Conservation (phyloP, 2,797 vertebrate genomes). For the Sebastes ruberrimus region DNA sequence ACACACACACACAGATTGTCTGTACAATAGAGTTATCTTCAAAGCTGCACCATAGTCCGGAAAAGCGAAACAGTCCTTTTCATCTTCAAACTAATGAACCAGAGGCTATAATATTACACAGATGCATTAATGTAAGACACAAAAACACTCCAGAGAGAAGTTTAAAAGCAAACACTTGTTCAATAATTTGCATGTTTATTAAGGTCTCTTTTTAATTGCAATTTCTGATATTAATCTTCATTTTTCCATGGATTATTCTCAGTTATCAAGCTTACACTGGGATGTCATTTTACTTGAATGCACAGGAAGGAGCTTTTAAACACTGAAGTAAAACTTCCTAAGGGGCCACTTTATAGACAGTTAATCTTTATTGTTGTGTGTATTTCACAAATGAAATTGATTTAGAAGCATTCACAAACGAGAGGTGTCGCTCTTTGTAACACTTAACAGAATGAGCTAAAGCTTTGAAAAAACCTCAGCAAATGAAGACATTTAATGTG, state of each 20-base stretch:
- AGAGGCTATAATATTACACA: neutral
- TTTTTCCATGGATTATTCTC: neutral
- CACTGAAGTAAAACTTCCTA: neutral
- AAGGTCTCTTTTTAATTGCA: slow-evolving; percentile 1
- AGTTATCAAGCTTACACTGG: neutral
- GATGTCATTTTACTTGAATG: neutral
- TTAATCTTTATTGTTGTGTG: slow-evolving; percentile 8
- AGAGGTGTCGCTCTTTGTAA: neutral
- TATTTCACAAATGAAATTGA: slow-evolving; percentile 4
- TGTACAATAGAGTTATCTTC: neutral
- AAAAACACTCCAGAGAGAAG: neutral
- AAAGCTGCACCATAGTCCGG: neutral
- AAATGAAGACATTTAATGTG: neutral
- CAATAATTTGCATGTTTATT: slow-evolving; percentile 20
- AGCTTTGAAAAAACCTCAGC: neutral
- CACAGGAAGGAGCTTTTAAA: slow-evolving; percentile 2
- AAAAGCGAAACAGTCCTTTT: slow-evolving; percentile 8
- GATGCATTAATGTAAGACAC: neutral
- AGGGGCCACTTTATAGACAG: neutral
- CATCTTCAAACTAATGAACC: slow-evolving; percentile 21
- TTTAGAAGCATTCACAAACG: neutral
- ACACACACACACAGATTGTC: neutral
- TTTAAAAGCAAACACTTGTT: neutral
- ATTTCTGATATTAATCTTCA: slow-evolving; percentile 1
- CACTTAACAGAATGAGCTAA: neutral